These are phyloP conservation scores for Camponotus floridanus DNA, from an alignment of 1,140 invertebrate species.

Conservation along the genomic window DNA sequence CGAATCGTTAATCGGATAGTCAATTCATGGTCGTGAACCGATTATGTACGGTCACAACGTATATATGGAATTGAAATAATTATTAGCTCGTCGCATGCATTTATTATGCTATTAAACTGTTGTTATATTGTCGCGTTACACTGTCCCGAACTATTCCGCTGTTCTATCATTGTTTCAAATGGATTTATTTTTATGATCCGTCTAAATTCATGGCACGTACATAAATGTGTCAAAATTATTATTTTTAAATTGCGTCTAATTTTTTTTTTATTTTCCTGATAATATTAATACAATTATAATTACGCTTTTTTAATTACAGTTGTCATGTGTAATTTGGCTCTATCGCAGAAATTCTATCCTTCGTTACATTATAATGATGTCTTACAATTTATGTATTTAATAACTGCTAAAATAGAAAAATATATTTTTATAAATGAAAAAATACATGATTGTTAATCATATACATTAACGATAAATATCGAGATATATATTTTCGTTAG, in stretches of 20 bases:
- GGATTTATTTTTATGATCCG: not conserved
- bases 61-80: not conserved
- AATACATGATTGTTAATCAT: not conserved
- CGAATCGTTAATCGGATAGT: not conserved
- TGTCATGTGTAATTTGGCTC: not conserved
- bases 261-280: not conserved
- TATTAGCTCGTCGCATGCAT: not conserved
- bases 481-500: slow-evolving; percentile 41
- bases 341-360: not conserved
- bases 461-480: slow-evolving; percentile 6
- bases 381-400: not conserved
- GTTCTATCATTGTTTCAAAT: not conserved
- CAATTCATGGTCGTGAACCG: not conserved
- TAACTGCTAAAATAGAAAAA: not conserved
- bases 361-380: not conserved
- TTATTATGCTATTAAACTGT: not conserved
- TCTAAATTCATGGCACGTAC: not conserved
- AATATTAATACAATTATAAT: not conserved
- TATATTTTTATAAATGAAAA: not conserved
- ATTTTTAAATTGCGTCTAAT: not conserved
- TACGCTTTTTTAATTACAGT: not conserved
- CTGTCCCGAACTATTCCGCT: too few species aligned
- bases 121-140: too few species aligned
- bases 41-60: not conserved
- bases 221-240: not conserved